Percentiles rank a stretch among this genome's conserved stretches.
phyloP scores from a whole-genome alignment of 2,888 invertebrate genomes.

The Serrognathus titanus region DNA sequence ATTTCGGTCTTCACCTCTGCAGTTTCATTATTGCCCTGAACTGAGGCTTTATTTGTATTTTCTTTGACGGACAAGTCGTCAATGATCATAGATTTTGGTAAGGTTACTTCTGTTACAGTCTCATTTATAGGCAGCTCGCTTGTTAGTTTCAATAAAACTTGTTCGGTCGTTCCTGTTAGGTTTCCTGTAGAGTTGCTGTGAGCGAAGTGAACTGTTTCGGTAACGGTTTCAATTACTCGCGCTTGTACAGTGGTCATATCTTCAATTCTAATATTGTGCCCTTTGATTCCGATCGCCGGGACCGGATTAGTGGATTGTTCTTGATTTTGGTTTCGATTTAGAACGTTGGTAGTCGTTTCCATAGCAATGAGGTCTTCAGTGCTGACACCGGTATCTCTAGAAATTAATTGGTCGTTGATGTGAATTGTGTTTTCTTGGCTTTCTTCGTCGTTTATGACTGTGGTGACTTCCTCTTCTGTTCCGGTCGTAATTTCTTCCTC shows the following conservation, averaged over 20 bases:
- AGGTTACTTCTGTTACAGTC: too few relatives aligned
- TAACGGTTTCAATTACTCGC: constrained; percentile 35
- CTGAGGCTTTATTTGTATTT: too few relatives aligned
- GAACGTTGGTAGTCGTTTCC: constrained; percentile 41
- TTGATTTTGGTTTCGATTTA: neutral
- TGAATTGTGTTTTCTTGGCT: neutral
- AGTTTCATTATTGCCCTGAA: too few relatives aligned
- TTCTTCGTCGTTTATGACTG: neutral
- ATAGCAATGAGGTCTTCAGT: constrained; percentile 45
- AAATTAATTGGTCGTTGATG: neutral
- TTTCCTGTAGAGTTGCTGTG: constrained; percentile 1
- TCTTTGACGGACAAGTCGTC: too few relatives aligned
- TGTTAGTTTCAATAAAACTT: too few relatives aligned
- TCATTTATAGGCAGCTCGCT: too few relatives aligned
- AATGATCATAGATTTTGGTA: too few relatives aligned
- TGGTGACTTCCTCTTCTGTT: neutral
- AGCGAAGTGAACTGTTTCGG: constrained; percentile 28
- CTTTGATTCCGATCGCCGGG: constrained; percentile 11
- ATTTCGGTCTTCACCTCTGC: too few relatives aligned
- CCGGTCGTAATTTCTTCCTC: neutral
- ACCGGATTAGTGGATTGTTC: neutral
- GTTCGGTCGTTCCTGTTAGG: too few relatives aligned
- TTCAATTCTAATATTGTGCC: constrained; percentile 11
- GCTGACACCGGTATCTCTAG: constrained; percentile 33
- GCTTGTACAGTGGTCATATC: constrained; percentile 29